phyloP scores from a whole-genome alignment of 2,888 invertebrate genomes.

The Bedellia somnulentella region DNA sequence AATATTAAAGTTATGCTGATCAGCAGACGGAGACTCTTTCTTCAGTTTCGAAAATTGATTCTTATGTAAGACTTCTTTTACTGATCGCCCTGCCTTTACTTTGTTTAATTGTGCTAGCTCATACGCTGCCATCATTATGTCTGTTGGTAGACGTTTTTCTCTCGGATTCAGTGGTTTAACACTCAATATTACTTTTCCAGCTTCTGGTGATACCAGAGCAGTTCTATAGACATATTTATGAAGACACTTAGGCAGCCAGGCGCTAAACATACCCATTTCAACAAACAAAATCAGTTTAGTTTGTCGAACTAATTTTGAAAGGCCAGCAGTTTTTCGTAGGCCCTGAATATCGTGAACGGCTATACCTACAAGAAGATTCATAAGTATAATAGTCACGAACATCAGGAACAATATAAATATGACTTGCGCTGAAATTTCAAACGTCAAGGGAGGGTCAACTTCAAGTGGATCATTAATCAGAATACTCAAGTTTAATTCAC shows the following conservation, averaged over 20 bases:
- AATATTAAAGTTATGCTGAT: slow-evolving; percentile 54
- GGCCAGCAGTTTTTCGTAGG: slow-evolving; percentile 79
- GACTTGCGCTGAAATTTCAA: slow-evolving; percentile 78
- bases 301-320: slow-evolving; percentile 80
- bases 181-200: slow-evolving; percentile 77
- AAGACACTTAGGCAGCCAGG: slow-evolving; percentile 72
- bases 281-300: slow-evolving; percentile 83
- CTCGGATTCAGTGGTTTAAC: slow-evolving; percentile 82
- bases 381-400: slow-evolving; percentile 82
- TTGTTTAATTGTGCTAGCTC: slow-evolving; percentile 76
- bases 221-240: slow-evolving; percentile 77
- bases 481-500: slow-evolving; percentile 76
- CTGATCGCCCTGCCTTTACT: slow-evolving; percentile 65
- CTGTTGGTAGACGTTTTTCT: slow-evolving; percentile 76
- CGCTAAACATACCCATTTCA: slow-evolving; percentile 79
- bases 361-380: slow-evolving; percentile 85
- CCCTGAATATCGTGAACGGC: slow-evolving; percentile 88
- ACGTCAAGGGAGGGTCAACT: slow-evolving; percentile 70
- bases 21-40: slow-evolving; percentile 47
- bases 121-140: slow-evolving; percentile 78
- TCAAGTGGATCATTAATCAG: slow-evolving; percentile 71
- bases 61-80: slow-evolving; percentile 60
- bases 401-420: slow-evolving; percentile 79
- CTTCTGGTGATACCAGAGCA: slow-evolving; percentile 78
- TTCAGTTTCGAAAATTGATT: slow-evolving; percentile 66